Evolutionary conservation across 2,113 vertebrate genomes (phyloP), one percentile per base, ranked within the genome.

Genomic region (Burhinus oedicnemus): DNA sequence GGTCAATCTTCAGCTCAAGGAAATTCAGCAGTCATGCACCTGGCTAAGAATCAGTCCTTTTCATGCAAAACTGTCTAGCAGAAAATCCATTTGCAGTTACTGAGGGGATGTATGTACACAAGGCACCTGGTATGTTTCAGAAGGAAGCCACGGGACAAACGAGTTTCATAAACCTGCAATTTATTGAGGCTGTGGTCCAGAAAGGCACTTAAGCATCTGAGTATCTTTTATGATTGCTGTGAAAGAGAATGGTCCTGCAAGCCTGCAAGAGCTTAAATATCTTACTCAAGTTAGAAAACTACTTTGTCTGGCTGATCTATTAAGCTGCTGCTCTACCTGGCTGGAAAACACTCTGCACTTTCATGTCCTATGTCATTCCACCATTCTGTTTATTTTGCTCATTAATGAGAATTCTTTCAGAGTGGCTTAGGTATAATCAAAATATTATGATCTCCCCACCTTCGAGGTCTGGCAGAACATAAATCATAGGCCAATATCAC

Each of bases 361-460:
- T 89, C 70, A 89, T 69, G 65, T 87, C 74, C 34, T 72, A 2
- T 74, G 44, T 51, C 58, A 30, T 81, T 95, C 47, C 40, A 88
- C 12, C 1, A 0, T 75, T 91, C 61, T 81, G 38, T 95, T 97
- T 94, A 83, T 87, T 96, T 90, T 94, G 36, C 10, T 60, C 44
- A 68, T 89, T 96, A 94, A 80, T 74, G 38, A 90, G 83, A 93
- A 91, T 74, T 40, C 51, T 91, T 91, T 90, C 68, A 92, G 42
- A 87, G 38, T 57, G 55, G 64, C 23, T 83, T 93, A 94, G 54
- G 89, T 96, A 42, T 64, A 93, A 94, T 92, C 42, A 95, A 95
- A 95, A 92, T 93, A 81, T 88, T 96, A 78, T 91, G 78, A 88
- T 92, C 72, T 92, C 86, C 38, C 60, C 81, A 95, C 84, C 89